Evolutionary conservation across 2,113 vertebrate genomes (phyloP), one percentile per base, ranked within the genome.

Genomic region (Muntiacus muntjak): DNA sequence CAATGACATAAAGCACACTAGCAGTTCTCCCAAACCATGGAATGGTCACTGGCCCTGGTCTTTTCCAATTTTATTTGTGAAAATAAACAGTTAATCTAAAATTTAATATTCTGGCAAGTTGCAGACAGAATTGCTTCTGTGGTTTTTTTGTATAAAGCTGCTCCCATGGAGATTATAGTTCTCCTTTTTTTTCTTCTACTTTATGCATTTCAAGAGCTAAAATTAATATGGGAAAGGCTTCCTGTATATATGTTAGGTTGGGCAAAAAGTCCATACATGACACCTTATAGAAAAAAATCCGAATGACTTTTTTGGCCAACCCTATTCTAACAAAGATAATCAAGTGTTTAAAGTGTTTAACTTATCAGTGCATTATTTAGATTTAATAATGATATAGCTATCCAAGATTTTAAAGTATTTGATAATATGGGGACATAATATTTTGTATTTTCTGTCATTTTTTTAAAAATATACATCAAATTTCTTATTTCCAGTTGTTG

Each of bases 171-270:
- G 21, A 76, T 57, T 67, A 16, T 26, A 88, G 47, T 91, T 95
- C 28, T 85, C 6, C 6, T 71, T 74, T 79, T 87, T 58, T 19
- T 76, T 33, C 36, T 23, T 5, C 19, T 57, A 78, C n/a, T 94
- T 43, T 91, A 15, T 60, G 13, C 23, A 94, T 96, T 86, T 87
- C 10, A 94, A 94, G 30, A 97, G 21, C 30, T 95, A 90, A 62
- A 84, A 87, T 74, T 54, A 87, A 16, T 19, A 2, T 17, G 58
- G 15, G 12, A 15, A 81, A 92, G 36, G 4, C 6, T 40, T 45
- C 8, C 21, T 76, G 2, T 55, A 17, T 17, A 30, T 57, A 43
- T 76, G 71, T 76, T 43, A 76, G 40, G 6, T 26, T 76, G 40
- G 71, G 23, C 71, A 13, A 25, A 76, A 76, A 76, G 40, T 43